phyloP scores from a whole-genome alignment of 2,797 vertebrate genomes.

The Zalophus californianus region DNA sequence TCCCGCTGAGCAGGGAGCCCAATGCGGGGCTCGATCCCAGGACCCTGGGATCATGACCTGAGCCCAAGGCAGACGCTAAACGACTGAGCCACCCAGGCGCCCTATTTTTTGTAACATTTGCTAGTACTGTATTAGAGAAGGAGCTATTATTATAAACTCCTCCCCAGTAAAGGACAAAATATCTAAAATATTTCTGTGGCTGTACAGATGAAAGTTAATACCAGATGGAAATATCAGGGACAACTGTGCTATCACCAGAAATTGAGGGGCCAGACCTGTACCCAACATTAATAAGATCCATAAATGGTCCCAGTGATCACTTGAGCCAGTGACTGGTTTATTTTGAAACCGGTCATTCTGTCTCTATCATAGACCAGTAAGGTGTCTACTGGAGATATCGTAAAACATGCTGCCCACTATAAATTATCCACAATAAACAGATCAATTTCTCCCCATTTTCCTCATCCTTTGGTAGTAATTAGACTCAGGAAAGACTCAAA shows the following conservation, averaged over 20 bases:
- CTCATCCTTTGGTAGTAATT: not conserved
- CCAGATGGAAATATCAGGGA: not conserved
- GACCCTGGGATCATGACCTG: too few species aligned
- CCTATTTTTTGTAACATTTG: not conserved
- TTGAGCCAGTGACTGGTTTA: not conserved
- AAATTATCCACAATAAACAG: not conserved
- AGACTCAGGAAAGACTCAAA: not conserved
- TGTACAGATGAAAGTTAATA: not conserved
- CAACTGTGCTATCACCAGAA: not conserved
- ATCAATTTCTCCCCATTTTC: not conserved
- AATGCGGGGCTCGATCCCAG: too few species aligned
- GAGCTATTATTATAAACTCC: not conserved
- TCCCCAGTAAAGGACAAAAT: not conserved
- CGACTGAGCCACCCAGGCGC: too few species aligned
- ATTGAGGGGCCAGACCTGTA: not conserved
- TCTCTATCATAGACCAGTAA: not conserved
- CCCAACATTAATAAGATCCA: accelerated
- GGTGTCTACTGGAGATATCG: not conserved
- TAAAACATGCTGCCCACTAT: too few species aligned
- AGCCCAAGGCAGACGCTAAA: too few species aligned
- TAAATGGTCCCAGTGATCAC: not conserved
- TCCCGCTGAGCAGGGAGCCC: too few species aligned
- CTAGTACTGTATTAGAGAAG: not conserved
- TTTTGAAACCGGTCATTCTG: not conserved
- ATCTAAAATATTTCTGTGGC: not conserved